A percentile compares a stretch with the other conserved stretches of the same genome.
These are phyloP conservation scores for Peromyscus aztecus DNA, from an alignment of 2,797 vertebrate genomes.

Conservation along the genomic window DNA sequence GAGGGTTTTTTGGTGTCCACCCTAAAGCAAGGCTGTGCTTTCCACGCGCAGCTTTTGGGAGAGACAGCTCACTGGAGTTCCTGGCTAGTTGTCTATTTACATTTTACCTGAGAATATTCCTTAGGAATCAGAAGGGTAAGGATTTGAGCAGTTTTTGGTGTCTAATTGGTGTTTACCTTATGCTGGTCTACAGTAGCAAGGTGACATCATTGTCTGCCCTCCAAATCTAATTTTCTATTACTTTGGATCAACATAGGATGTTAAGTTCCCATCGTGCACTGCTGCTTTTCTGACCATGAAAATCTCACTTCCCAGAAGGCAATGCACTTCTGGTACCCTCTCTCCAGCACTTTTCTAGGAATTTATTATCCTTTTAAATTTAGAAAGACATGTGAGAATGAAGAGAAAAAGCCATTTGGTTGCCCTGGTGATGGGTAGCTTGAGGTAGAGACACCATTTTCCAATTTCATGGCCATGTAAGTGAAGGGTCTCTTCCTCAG, in stretches of 20 bases:
- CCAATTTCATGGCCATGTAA: not conserved
- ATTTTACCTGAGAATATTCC: not conserved
- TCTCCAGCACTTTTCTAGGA: not conserved
- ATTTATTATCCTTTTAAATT: constrained; percentile 60
- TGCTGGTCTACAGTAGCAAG: not conserved
- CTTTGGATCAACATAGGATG: not conserved
- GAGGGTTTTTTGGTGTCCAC: constrained; percentile 35
- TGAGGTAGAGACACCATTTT: not conserved
- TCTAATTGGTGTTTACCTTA: not conserved
- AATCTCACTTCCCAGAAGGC: constrained; percentile 35
- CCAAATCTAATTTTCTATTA: not conserved
- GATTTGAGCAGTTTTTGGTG: not conserved
- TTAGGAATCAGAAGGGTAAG: constrained; percentile 30
- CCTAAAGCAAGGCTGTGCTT: constrained; percentile 41
- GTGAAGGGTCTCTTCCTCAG: not conserved
- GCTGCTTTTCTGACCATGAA: not conserved
- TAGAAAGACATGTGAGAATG: constrained; percentile 25
- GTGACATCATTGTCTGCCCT: not conserved
- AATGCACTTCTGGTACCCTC: not conserved
- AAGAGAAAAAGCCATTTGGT: not conserved
- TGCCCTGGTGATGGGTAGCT: not conserved
- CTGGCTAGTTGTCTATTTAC: constrained; percentile 44
- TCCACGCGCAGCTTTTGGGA: constrained; percentile 18
- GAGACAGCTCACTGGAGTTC: not conserved
- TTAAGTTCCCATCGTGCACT: not conserved